phyloP scores from a whole-genome alignment of 2,888 invertebrate species.

The Leptinotarsa juncta region DNA sequence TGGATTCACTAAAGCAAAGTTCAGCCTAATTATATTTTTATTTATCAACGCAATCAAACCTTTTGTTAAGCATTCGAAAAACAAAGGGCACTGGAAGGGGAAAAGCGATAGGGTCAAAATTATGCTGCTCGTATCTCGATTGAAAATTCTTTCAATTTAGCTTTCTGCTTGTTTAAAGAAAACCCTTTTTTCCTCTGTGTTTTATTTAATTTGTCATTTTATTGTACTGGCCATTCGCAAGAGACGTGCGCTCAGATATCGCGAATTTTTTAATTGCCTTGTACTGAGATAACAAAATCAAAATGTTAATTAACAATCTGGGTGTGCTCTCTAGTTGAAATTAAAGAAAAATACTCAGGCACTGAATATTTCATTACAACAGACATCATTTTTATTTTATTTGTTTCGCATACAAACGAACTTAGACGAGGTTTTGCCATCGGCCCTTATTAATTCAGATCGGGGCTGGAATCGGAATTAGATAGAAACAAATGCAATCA shows the following conservation, averaged over 20 bases:
- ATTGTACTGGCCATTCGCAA: constrained; percentile 60
- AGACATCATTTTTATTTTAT: constrained; percentile 52
- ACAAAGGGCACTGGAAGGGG: constrained; percentile 35
- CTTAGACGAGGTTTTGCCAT: constrained; percentile 18
- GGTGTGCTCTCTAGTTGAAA: constrained; percentile 63
- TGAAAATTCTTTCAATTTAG: constrained; percentile 64
- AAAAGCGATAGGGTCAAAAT: constrained; percentile 44
- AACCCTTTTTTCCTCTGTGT: constrained; percentile 56
- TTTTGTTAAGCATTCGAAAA: constrained; percentile 41
- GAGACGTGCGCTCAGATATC: constrained; percentile 62
- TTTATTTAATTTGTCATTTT: constrained; percentile 66
- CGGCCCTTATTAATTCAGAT: constrained; percentile 7
- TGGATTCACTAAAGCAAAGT: constrained; percentile 33
- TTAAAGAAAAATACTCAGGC: constrained; percentile 64
- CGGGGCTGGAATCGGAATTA: constrained; percentile 16
- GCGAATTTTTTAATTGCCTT: constrained; percentile 66
- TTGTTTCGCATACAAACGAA: constrained; percentile 54
- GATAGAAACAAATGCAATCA: constrained; percentile 13
- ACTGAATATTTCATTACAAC: constrained; percentile 62
- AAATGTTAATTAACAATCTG: constrained; percentile 67
- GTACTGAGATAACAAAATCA: constrained; percentile 66
- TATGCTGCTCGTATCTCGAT: constrained; percentile 55
- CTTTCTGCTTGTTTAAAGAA: constrained; percentile 63
- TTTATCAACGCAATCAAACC: constrained; percentile 48
- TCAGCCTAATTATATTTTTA: constrained; percentile 44